phyloP scores from a whole-genome alignment of 1,140 invertebrate species.

The Cherax quadricarinatus region DNA sequence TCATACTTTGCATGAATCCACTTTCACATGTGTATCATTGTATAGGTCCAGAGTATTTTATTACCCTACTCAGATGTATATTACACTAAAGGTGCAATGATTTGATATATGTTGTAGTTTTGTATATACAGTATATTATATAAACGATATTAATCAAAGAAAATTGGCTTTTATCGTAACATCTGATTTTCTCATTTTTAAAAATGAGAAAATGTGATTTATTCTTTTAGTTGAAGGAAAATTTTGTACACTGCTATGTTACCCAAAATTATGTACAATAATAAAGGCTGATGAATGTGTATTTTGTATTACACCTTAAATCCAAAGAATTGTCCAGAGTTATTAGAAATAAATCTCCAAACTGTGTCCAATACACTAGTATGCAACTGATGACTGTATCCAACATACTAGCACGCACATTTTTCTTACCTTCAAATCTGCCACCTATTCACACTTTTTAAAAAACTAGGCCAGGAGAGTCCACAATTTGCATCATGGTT shows the following conservation, averaged over 20 bases:
- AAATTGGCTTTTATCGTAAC: constrained; percentile 44
- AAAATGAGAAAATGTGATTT: constrained; percentile 55
- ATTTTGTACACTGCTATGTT: constrained; percentile 67
- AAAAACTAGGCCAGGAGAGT: too few relatives aligned
- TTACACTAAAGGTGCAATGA: constrained; percentile 71
- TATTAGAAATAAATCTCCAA: too few relatives aligned
- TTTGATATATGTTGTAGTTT: constrained; percentile 71
- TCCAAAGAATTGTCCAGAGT: neutral
- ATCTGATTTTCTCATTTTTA: constrained; percentile 42
- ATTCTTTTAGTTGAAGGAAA: constrained; percentile 67
- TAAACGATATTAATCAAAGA: constrained; percentile 59
- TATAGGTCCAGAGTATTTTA: constrained; percentile 71
- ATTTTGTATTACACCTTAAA: neutral
- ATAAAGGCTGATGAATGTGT: constrained; percentile 70
- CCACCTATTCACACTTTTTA: too few relatives aligned
- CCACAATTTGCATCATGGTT: too few relatives aligned
- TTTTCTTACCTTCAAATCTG: too few relatives aligned
- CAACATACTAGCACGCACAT: too few relatives aligned
- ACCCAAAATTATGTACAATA: constrained; percentile 69
- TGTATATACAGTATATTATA: constrained; percentile 50
- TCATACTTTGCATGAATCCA: constrained; percentile 67
- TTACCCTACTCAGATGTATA: constrained; percentile 68
- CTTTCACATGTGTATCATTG: constrained; percentile 69
- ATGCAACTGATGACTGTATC: too few relatives aligned
- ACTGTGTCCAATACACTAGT: too few relatives aligned